A percentile compares a stretch with the other conserved stretches of the same genome.
phyloP scores from a whole-genome alignment of 2,888 invertebrate species.

The Nemotelus pantherinus region DNA sequence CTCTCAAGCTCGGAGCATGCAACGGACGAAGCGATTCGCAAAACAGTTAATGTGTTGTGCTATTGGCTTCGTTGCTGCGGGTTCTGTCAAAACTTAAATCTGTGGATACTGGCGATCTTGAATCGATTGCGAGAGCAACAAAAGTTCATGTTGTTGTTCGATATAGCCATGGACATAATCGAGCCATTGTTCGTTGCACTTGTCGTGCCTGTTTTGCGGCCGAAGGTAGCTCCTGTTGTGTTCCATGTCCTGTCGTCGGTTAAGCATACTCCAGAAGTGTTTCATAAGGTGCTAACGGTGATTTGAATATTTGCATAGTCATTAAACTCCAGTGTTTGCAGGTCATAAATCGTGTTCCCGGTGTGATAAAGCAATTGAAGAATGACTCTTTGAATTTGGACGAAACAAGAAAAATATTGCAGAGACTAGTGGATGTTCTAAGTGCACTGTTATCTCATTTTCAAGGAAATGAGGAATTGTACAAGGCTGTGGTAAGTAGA shows the following conservation, averaged over 20 bases:
- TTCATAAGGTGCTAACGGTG: slow-evolving; percentile 68
- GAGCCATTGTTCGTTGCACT: slow-evolving; percentile 70
- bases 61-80: slow-evolving; percentile 75
- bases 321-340: slow-evolving; percentile 52
- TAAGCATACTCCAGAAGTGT: slow-evolving; percentile 70
- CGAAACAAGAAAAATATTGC: slow-evolving; percentile 67
- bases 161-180: slow-evolving; percentile 72
- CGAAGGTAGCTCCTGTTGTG: slow-evolving; percentile 71
- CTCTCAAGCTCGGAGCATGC: slow-evolving; percentile 60
- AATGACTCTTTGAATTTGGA: slow-evolving; percentile 67
- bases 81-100: slow-evolving; percentile 71
- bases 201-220: slow-evolving; percentile 68
- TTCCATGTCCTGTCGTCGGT: slow-evolving; percentile 72
- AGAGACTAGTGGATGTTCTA: slow-evolving; percentile 71
- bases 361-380: slow-evolving; percentile 68
- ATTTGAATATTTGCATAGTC: neutral
- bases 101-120: slow-evolving; percentile 75
- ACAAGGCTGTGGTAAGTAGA: slow-evolving; percentile 66
- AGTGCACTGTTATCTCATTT: slow-evolving; percentile 68
- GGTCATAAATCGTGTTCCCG: slow-evolving; percentile 67
- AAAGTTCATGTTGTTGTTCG: slow-evolving; percentile 68
- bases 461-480: slow-evolving; percentile 65
- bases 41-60: slow-evolving; percentile 73
- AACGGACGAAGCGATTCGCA: slow-evolving; percentile 68
- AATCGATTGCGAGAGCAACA: slow-evolving; percentile 71